Conservation (phyloP, 2,113 vertebrate species). For the Trochalopteron elliotii region DNA sequence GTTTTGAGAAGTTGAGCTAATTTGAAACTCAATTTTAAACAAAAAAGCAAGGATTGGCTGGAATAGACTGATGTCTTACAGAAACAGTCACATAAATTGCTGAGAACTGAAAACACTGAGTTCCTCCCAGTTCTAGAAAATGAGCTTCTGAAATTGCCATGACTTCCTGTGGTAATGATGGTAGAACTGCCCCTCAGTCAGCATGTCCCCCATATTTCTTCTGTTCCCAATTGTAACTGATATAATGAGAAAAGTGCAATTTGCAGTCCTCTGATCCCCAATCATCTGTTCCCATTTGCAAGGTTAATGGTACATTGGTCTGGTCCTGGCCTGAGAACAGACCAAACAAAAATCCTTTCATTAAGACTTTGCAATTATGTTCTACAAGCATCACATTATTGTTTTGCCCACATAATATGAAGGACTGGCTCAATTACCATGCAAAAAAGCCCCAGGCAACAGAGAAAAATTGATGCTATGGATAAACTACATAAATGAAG, state of each 20-base stretch:
- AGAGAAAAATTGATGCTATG: not conserved
- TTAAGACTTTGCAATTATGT: not conserved
- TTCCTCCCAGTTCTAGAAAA: not conserved
- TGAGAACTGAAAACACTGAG: not conserved
- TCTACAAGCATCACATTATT: not conserved
- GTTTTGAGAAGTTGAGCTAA: not conserved
- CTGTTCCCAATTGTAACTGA: not conserved
- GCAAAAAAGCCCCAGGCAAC: not conserved
- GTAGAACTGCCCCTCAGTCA: not conserved
- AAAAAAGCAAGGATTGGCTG: not conserved
- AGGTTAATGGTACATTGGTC: not conserved
- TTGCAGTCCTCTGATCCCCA: not conserved
- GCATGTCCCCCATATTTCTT: not conserved
- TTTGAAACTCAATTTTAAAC: not conserved
- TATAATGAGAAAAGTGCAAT: not conserved
- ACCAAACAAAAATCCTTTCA: not conserved
- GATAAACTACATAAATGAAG: not conserved
- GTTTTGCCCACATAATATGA: not conserved
- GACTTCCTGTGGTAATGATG: not conserved
- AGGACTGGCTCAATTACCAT: not conserved
- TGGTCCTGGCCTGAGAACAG: not conserved
- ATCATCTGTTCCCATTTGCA: not conserved
- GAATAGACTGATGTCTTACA: not conserved
- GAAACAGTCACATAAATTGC: not conserved
- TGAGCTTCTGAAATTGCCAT: not conserved